phyloP scores from a whole-genome alignment of 2,113 vertebrate genomes.

The Myrmecobius fasciatus region DNA sequence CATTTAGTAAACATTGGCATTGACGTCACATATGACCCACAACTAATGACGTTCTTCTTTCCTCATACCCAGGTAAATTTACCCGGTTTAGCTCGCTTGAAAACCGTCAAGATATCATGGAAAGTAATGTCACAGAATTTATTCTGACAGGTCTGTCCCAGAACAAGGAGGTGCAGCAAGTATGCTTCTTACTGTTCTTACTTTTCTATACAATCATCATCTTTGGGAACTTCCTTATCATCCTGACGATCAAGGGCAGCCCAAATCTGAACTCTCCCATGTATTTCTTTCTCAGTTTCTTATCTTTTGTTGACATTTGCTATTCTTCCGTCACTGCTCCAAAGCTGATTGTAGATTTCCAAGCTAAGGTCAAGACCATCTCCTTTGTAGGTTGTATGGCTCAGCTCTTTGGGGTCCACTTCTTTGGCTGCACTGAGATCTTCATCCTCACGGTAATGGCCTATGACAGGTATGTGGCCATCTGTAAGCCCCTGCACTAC shows the following conservation, averaged over 20 bases:
- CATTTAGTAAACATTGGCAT: background rate
- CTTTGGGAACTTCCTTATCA: slow-evolving; percentile 67
- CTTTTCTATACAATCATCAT: slow-evolving; percentile 60
- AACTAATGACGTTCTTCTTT: background rate
- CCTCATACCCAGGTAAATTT: slow-evolving; percentile 5
- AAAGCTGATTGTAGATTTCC: slow-evolving; percentile 68
- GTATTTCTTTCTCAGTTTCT: slow-evolving; percentile 72
- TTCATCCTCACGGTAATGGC: slow-evolving; percentile 75
- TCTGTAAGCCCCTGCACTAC: slow-evolving; percentile 60
- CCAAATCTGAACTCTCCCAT: slow-evolving; percentile 63
- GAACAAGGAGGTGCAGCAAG: slow-evolving; percentile 51
- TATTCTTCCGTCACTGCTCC: slow-evolving; percentile 70
- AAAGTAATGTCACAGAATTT: slow-evolving; percentile 70
- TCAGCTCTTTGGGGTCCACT: slow-evolving; percentile 62
- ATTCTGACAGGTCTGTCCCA: slow-evolving; percentile 68
- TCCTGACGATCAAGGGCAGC: slow-evolving; percentile 53
- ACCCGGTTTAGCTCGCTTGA: background rate
- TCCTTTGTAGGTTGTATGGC: slow-evolving; percentile 66
- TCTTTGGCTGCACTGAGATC: slow-evolving; percentile 69
- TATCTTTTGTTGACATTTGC: slow-evolving; percentile 71
- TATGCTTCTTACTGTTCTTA: slow-evolving; percentile 70
- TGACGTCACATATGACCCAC: background rate
- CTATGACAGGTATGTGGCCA: slow-evolving; percentile 48
- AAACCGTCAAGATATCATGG: slow-evolving; percentile 1
- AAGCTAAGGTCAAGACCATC: slow-evolving; percentile 66